Base-by-base conservation (phyloP, 1,140 invertebrate genomes). In the Hylaeus volcanicus region DNA sequence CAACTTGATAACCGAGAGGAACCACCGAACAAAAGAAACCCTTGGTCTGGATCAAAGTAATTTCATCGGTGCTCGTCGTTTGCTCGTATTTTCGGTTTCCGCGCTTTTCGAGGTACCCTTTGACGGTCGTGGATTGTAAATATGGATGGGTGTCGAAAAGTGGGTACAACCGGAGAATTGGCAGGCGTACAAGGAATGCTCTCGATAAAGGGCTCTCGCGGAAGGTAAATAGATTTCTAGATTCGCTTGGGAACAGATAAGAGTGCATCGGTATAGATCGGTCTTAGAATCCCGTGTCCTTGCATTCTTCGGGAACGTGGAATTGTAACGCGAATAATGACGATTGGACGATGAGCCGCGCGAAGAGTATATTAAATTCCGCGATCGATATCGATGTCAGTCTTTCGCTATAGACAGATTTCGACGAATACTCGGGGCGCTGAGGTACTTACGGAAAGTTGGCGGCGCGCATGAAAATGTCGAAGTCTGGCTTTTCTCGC, bases 31-130 rank as follows among this genome's bases (percentile, higher is more conserved):
- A 79, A 86, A 86, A 82, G 72, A 80, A 80, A 55, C 15, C 55
- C 39, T 9, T n/a, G 26, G 11, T 41, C 41, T 60, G 79, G 81
- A 86, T 86, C 75, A 86, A 86, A 86, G 84, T 86, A 86, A 86
- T 86, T 86, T 86, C 63, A 73, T 45, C 61, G 45, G n/a, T 1
- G 8, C 11, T 39, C 63, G 41, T 56, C 74, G 64, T 2, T n/a
- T 15, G 15, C 26, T 26, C 37, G 14, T 26, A 26, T 41, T 26
- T 61, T 77, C 26, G 43, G 48, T 41, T 66, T 61, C 8, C 11
- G 12, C 1, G 9, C 58, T 70, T 43, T 12, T 61, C 65, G 12
- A 11, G 53, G 74, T 37, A 26, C 48, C 53, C 75, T 51, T 69
- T 53, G 58, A 70, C 58, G 75, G 0, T 3, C 6, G 2, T 41